phyloP scores from a whole-genome alignment of 2,797 vertebrate genomes.

The Ctenopoma multispine region DNA sequence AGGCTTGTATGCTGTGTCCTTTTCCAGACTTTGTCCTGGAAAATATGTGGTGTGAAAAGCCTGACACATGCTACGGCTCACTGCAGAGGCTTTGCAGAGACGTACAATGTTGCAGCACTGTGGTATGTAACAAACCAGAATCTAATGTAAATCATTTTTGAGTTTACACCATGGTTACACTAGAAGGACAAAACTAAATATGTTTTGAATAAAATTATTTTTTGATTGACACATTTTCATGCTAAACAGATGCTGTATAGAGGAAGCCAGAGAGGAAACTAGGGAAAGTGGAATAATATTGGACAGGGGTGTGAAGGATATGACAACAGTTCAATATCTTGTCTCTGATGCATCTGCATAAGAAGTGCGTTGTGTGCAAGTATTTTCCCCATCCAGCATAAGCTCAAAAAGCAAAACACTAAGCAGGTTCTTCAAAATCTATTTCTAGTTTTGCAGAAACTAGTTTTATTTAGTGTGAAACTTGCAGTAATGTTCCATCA shows the following conservation, averaged over 20 bases:
- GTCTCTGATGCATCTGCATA: not conserved
- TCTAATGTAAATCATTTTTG: not conserved
- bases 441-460: not conserved
- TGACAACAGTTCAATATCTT: slow-evolving; percentile 24
- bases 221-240: slow-evolving; percentile 1
- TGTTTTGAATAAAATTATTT: not conserved
- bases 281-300: not conserved
- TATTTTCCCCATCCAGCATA: not conserved
- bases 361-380: slow-evolving; percentile 2
- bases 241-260: not conserved
- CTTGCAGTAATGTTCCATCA: not conserved
- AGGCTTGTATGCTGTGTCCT: slow-evolving; percentile 36
- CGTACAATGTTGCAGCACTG: slow-evolving; percentile 8
- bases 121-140: slow-evolving; percentile 17
- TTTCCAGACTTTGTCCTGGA: slow-evolving; percentile 26
- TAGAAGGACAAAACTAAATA: slow-evolving; percentile 1
- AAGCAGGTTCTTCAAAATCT: not conserved
- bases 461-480: not conserved
- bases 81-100: slow-evolving; percentile 3
- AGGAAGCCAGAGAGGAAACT: not conserved
- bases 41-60: slow-evolving; percentile 29
- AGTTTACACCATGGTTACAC: not conserved
- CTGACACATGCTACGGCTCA: slow-evolving; percentile 6
- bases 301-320: slow-evolving; percentile 11
- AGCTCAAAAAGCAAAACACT: not conserved